Evolutionary conservation across 2,888 invertebrate genomes (phyloP).

Genomic region (Philhelius pedissequus): DNA sequence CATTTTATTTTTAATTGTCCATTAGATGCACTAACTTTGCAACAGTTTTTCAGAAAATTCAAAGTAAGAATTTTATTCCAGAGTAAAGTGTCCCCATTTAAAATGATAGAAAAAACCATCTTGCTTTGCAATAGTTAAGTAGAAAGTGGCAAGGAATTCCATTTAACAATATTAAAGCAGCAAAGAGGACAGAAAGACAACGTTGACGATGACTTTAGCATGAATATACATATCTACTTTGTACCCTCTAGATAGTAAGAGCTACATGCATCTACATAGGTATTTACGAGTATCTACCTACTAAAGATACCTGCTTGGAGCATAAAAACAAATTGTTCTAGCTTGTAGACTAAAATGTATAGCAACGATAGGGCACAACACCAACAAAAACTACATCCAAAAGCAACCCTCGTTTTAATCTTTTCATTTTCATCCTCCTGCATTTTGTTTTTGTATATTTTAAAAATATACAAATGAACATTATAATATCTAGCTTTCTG

Average conservation of each 20-base stretch:
- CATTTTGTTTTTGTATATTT: neutral
- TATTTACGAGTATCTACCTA: too few species aligned
- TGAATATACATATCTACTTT: too few species aligned
- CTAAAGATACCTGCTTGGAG: neutral
- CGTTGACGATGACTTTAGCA: neutral
- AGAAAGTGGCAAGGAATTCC: neutral
- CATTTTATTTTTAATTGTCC: neutral
- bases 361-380: too few species aligned
- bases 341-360: neutral
- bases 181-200: neutral
- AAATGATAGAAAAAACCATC: constrained; percentile 1
- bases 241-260: neutral
- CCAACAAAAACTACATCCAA: neutral
- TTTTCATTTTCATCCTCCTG: constrained; percentile 35
- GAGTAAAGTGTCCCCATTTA: constrained; percentile 7
- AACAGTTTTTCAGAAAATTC: neutral
- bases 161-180: constrained; percentile 46
- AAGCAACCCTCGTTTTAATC: constrained; percentile 34
- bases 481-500: constrained; percentile 1
- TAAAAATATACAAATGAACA: neutral
- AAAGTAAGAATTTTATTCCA: neutral
- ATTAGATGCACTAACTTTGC: neutral
- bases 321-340: constrained; percentile 16
- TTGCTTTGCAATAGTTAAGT: too few species aligned
- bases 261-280: neutral